Base-by-base conservation (phyloP, 2,888 invertebrate species). In the Molorchus minor region DNA sequence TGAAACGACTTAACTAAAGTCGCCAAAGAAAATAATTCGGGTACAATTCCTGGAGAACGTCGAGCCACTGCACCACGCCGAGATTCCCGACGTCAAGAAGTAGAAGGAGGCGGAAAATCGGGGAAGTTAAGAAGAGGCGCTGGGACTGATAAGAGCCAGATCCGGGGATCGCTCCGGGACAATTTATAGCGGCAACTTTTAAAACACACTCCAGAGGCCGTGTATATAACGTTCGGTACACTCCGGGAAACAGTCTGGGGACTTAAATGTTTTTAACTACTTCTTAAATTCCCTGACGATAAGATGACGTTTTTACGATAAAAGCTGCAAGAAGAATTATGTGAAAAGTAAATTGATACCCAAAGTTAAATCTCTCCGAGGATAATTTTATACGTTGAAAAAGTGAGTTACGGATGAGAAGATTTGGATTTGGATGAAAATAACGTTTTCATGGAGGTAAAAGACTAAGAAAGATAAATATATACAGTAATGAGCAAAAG, bases 141-240 rank as follows among this genome's bases (percentile, higher is more conserved):
- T 72, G 75, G 77, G 72, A 77, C 79, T 77, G 80, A 80, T 80
- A 80, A 80, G 79, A 73, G 67, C 72, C 73, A 78, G 77, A 80
- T 79, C 77, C 79, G 78, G 76, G 81, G 80, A 80, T 80, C 80
- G 80, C 80, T 80, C 72, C 77, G 79, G 80, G 79, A 79, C 80
- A 79, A 81, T 81, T 81, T 81, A 81, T 81, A 75, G 80, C 79
- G 77, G 79, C 78, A 80, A 81, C 79, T 81, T 81, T 81, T 80
- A 80, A 81, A 80, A 80, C 79, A 80, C 79, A 79, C 79, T 78
- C 77, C 75, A 73, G 79, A 76, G 79, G 77, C 75, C 75, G 73
- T 75, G 77, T 78, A 77, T 77, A 77, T 78, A 75, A 77, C 76
- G 76, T 78, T 78, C 74, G 77, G 79, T 78, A 78, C 77, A 77